Evolutionary conservation across 1,140 invertebrate genomes (phyloP).

Genomic region (Drosophila yakuba): DNA sequence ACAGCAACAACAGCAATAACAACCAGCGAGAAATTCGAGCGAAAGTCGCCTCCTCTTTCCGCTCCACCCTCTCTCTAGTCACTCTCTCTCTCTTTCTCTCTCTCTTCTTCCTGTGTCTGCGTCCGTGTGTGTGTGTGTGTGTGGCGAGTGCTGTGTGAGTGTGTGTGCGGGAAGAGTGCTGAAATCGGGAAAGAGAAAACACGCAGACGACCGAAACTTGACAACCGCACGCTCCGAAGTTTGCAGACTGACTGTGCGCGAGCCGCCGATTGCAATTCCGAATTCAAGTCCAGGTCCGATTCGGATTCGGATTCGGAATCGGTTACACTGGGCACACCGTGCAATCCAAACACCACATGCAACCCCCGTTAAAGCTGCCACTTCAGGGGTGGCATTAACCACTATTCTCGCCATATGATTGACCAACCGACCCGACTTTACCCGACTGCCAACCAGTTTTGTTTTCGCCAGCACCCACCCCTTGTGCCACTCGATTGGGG

Average conservation of each 20-base stretch:
- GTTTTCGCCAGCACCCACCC: slow-evolving; percentile 1
- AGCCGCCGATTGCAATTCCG: slow-evolving; percentile 1
- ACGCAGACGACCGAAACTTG: slow-evolving; percentile 52
- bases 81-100: slow-evolving; percentile 12
- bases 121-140: background rate
- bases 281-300: background rate
- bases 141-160: slow-evolving; percentile 32
- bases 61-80: slow-evolving; percentile 11
- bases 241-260: slow-evolving; percentile 68
- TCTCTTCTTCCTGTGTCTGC: background rate
- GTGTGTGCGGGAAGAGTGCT: slow-evolving; percentile 71
- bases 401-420: slow-evolving; percentile 45
- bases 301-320: background rate
- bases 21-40: slow-evolving; percentile 32
- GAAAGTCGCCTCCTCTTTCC: slow-evolving; percentile 41
- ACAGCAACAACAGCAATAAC: slow-evolving; percentile 36
- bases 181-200: slow-evolving; percentile 67
- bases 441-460: slow-evolving; percentile 36
- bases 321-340: too few species aligned
- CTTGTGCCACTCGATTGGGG: background rate
- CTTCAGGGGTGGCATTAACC: slow-evolving; percentile 37
- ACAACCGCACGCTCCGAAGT: slow-evolving; percentile 80
- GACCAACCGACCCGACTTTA: background rate
- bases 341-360: slow-evolving; percentile 1
- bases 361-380: slow-evolving; percentile 66